Conservation (phyloP, 2,113 vertebrate genomes). For the Takifugu bimaculatus region DNA sequence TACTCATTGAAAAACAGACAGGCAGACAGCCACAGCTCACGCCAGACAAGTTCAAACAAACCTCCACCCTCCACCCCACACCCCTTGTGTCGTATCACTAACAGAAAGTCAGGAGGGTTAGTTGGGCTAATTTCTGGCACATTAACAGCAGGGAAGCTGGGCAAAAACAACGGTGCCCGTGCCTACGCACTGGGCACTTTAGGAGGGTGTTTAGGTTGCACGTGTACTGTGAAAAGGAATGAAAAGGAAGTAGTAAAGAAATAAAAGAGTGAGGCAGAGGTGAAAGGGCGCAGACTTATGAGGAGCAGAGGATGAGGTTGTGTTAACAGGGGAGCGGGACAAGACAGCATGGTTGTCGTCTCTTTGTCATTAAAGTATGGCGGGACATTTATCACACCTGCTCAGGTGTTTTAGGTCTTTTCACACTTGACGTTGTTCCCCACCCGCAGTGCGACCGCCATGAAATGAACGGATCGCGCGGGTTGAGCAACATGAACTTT, state of each 20-base stretch:
- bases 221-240: slow-evolving; percentile 20
- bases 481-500: slow-evolving; percentile 10
- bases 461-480: not conserved
- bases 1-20: slow-evolving; percentile 65
- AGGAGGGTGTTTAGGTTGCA: slow-evolving; percentile 10
- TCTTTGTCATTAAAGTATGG: slow-evolving; percentile 34
- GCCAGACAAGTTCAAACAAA: slow-evolving; percentile 69
- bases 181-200: not conserved
- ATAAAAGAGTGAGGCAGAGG: slow-evolving; percentile 30
- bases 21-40: slow-evolving; percentile 48
- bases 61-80: not conserved
- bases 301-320: slow-evolving; percentile 39
- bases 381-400: slow-evolving; percentile 40
- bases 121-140: slow-evolving; percentile 35
- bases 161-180: slow-evolving; percentile 19
- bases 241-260: slow-evolving; percentile 39
- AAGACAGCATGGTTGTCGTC: slow-evolving; percentile 31
- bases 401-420: not conserved
- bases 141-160: slow-evolving; percentile 30
- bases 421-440: too few relatives aligned
- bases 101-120: slow-evolving; percentile 42
- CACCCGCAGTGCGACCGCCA: too few relatives aligned
- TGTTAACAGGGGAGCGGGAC: slow-evolving; percentile 44
- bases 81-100: slow-evolving; percentile 23
- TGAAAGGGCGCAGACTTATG: slow-evolving; percentile 43